phyloP scores from a whole-genome alignment of 2,888 invertebrate genomes.

The Cataglyphis albicans region DNA sequence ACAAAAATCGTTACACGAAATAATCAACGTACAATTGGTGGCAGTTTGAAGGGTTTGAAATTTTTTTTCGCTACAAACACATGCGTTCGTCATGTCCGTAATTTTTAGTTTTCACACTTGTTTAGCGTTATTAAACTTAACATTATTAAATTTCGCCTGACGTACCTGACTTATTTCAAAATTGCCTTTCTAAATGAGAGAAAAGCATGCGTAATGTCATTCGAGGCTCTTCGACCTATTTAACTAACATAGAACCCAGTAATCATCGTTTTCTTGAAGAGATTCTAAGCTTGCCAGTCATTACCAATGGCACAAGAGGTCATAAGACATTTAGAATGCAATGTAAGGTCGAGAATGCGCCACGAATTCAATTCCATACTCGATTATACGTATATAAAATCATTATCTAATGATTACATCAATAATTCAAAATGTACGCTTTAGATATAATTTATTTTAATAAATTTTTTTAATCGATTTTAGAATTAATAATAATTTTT shows the following conservation, averaged over 20 bases:
- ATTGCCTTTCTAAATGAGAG: slow-evolving; percentile 21
- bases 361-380: slow-evolving; percentile 8
- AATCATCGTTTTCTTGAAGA: slow-evolving; percentile 24
- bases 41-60: not conserved
- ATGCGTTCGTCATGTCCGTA: not conserved
- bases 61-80: slow-evolving; percentile 3
- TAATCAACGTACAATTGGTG: slow-evolving; percentile 25
- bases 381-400: not conserved
- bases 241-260: not conserved
- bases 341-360: slow-evolving; percentile 7
- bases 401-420: not conserved
- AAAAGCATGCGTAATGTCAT: slow-evolving; percentile 20
- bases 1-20: slow-evolving; percentile 4
- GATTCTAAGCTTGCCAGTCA: slow-evolving; percentile 11
- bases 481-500: not conserved
- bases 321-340: slow-evolving; percentile 7
- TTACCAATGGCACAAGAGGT: slow-evolving; percentile 24
- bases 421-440: not conserved
- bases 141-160: slow-evolving; percentile 9
- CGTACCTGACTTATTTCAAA: slow-evolving; percentile 10
- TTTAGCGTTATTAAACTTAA: slow-evolving; percentile 26
- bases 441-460: not conserved
- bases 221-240: slow-evolving; percentile 12
- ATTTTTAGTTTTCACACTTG: slow-evolving; percentile 14
- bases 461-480: not conserved